phyloP scores from a whole-genome alignment of 2,113 vertebrate genomes.

The Regulus satrapa region DNA sequence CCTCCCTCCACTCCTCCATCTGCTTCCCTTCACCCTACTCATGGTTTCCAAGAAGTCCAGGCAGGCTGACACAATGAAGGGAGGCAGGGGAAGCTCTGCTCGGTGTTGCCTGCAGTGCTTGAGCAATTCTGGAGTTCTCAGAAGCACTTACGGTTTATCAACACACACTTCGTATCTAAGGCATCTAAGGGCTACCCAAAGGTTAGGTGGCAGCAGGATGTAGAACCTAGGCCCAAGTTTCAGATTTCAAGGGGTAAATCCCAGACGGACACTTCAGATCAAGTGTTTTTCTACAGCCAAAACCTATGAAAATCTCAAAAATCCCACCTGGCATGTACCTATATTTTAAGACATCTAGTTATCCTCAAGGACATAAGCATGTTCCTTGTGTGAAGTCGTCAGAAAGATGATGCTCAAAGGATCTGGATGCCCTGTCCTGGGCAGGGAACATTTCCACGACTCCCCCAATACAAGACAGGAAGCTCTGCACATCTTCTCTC shows the following conservation, averaged over 20 bases:
- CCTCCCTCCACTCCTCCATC: background rate
- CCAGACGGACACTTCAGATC: too few relatives aligned
- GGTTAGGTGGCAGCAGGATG: background rate
- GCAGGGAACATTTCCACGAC: rapidly evolving
- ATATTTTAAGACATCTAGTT: background rate
- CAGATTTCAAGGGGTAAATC: background rate
- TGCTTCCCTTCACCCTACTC: background rate
- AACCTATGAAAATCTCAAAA: background rate
- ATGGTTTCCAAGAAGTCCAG: slow-evolving; percentile 27
- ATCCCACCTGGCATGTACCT: background rate
- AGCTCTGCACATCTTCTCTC: background rate
- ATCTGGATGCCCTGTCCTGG: rapidly evolving
- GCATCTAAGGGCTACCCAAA: background rate
- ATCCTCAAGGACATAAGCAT: background rate
- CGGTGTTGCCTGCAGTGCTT: background rate
- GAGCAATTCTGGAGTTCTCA: slow-evolving; percentile 42
- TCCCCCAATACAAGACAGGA: rapidly evolving
- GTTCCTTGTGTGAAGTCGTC: background rate
- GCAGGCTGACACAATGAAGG: rapidly evolving
- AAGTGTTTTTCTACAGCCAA: background rate
- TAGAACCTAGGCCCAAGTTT: background rate
- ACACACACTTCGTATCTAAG: background rate
- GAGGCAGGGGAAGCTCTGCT: slow-evolving; percentile 21
- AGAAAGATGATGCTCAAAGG: background rate
- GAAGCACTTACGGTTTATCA: background rate